Percentiles rank a stretch among this genome's conserved stretches.
These are phyloP conservation scores for Forpus xanthops DNA, from an alignment of 2,797 vertebrate species.

Conservation along the genomic window DNA sequence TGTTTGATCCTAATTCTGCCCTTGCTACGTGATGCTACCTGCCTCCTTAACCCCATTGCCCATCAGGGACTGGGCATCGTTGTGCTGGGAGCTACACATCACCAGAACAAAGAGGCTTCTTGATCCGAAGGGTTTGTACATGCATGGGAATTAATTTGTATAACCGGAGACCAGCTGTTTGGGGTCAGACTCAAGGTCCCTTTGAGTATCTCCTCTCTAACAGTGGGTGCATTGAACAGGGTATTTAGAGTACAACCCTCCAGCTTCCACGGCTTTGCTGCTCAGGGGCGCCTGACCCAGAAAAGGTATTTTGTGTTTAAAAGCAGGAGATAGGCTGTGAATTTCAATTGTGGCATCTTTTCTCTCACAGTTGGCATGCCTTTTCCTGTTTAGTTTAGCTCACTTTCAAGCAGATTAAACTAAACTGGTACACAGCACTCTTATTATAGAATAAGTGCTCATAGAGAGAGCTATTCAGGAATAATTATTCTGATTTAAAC, in stretches of 20 bases:
- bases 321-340: conserved; percentile 11
- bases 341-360: conserved; percentile 44
- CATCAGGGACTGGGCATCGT: accelerated
- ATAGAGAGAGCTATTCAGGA: conserved; percentile 52
- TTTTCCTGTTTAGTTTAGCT: conserved; percentile 58
- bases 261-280: background rate
- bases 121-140: background rate
- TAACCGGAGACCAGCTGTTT: background rate
- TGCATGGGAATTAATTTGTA: background rate
- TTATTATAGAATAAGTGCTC: conserved; percentile 60
- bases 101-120: background rate
- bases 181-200: background rate
- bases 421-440: conserved; percentile 58
- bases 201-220: background rate
- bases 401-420: conserved; percentile 65
- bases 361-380: conserved; percentile 16
- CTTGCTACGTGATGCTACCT: accelerated
- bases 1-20: background rate
- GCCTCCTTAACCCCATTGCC: accelerated
- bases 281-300: conserved; percentile 27
- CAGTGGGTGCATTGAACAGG: background rate
- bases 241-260: background rate
- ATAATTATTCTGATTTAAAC: conserved; percentile 67
- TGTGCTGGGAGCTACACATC: background rate
- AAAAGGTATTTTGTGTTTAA: conserved; percentile 36